These are phyloP conservation scores for Epinotia demarniana DNA, from an alignment of 2,888 invertebrate species.

Conservation along the genomic window DNA sequence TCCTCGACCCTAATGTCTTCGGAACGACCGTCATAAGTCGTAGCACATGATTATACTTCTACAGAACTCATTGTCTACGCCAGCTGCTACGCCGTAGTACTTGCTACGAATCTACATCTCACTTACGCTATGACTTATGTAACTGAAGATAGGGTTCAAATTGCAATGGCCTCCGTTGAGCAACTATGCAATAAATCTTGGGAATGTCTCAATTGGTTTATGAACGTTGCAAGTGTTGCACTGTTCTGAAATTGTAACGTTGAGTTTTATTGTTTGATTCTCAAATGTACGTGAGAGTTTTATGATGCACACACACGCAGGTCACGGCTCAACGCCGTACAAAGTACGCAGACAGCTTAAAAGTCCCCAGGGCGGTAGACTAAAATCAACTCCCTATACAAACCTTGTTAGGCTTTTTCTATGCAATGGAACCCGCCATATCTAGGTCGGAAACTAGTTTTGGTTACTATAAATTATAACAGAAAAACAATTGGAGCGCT, in stretches of 20 bases:
- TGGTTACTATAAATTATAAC: too few relatives aligned
- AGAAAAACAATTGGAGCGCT: too few relatives aligned
- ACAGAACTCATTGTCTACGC: constrained; percentile 38
- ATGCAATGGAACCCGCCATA: too few relatives aligned
- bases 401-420: too few relatives aligned
- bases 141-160: not conserved
- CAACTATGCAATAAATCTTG: constrained; percentile 11
- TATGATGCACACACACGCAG: too few relatives aligned
- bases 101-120: constrained; percentile 17
- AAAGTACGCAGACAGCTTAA: too few relatives aligned
- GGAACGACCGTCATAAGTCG: constrained; percentile 27
- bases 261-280: too few relatives aligned
- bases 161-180: not conserved
- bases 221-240: constrained; percentile 14
- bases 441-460: too few relatives aligned
- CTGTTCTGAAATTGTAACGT: not conserved
- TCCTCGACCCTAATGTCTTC: constrained; percentile 14
- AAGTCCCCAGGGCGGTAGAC: too few relatives aligned
- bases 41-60: constrained; percentile 32
- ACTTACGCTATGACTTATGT: not conserved
- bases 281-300: too few relatives aligned
- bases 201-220: constrained; percentile 15
- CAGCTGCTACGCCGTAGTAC: constrained; percentile 42
- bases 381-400: too few relatives aligned
- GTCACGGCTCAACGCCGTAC: too few relatives aligned